Evolutionary conservation across 1,140 invertebrate species (phyloP).

Genomic region (Ips typographus): DNA sequence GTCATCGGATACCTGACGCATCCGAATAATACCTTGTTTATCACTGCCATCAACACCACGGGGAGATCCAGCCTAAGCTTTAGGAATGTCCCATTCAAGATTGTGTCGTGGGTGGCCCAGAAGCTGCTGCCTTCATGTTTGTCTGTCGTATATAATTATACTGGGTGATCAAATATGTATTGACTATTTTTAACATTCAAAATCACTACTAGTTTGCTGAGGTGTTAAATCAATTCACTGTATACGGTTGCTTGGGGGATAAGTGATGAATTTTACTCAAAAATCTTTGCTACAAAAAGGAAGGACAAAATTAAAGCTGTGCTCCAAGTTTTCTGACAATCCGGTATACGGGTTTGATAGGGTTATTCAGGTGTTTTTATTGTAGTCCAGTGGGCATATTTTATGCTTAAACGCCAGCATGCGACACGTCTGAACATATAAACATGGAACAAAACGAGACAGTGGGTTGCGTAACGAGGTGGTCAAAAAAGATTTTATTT

Average conservation of each 20-base stretch:
- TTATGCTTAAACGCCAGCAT: not conserved
- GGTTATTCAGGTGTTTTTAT: not conserved
- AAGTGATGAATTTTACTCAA: not conserved
- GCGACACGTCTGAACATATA: not conserved
- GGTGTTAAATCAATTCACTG: not conserved
- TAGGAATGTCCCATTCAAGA: conserved; percentile 45
- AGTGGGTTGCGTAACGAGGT: conserved; percentile 1
- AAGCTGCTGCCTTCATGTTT: not conserved
- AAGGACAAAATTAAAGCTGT: not conserved
- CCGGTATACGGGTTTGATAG: not conserved
- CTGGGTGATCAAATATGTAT: not conserved
- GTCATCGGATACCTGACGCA: conserved; percentile 54
- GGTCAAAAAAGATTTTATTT: not conserved
- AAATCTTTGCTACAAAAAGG: not conserved
- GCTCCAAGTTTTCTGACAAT: not conserved
- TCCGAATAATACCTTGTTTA: conserved; percentile 53
- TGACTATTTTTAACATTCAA: not conserved
- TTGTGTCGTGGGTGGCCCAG: conserved; percentile 44
- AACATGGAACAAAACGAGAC: not conserved
- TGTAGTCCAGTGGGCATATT: not conserved
- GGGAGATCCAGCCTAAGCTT: conserved; percentile 41
- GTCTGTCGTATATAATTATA: not conserved
- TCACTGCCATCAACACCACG: conserved; percentile 53
- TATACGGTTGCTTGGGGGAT: not conserved
- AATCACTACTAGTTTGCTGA: not conserved